Conservation (phyloP, 2,888 invertebrate genomes). For the Pyrocoelia pectoralis region DNA sequence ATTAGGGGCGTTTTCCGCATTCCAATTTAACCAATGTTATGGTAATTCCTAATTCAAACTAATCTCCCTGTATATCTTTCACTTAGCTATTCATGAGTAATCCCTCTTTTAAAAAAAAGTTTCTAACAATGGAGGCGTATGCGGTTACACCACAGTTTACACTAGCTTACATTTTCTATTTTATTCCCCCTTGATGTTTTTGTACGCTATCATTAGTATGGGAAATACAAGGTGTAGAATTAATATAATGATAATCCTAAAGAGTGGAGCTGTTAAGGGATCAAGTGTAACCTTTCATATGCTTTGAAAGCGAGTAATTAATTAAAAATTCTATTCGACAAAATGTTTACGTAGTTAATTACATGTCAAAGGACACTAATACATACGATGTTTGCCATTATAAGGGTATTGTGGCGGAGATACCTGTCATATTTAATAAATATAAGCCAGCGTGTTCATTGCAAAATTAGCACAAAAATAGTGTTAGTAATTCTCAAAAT, state of each 20-base stretch:
- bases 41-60: conserved; percentile 51
- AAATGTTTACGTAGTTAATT: no score
- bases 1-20: conserved; percentile 40
- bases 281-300: background rate
- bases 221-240: conserved; percentile 49
- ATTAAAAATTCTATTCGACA: no score
- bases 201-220: conserved; percentile 46
- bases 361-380: no score
- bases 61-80: conserved; percentile 55
- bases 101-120: conserved; percentile 49
- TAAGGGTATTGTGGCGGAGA: no score
- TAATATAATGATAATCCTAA: conserved; percentile 11
- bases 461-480: no score
- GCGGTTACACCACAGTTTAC: conserved; percentile 50
- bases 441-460: no score
- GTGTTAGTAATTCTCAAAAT: no score
- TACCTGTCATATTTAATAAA: no score
- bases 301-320: background rate
- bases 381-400: no score
- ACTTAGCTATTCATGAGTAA: conserved; percentile 54
- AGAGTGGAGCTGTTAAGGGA: background rate
- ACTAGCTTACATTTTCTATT: conserved; percentile 43
- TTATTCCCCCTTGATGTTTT: conserved; percentile 38
- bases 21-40: conserved; percentile 47
- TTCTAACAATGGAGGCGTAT: conserved; percentile 49